Evolutionary conservation across 2,888 invertebrate species (phyloP), one percentile per base, ranked within the genome.

Genomic region (Reticulitermes lucifugus): DNA sequence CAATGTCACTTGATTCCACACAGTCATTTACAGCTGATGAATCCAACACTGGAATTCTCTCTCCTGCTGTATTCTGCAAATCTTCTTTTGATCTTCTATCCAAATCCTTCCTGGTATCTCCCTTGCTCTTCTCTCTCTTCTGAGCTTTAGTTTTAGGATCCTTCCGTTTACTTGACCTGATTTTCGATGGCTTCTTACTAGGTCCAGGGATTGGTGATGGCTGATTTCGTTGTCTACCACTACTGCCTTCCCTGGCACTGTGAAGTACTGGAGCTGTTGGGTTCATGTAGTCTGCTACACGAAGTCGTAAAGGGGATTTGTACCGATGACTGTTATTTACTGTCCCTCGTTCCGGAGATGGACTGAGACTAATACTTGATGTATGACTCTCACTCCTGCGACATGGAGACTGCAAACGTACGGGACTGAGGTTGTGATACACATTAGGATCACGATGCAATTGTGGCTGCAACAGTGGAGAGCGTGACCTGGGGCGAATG

Each of bases 351-450:
- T 86, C 86, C 21, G 86, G 86, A 21, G 86, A 86, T n/a, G 85
- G 85, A 60, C 86, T 86, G 51, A 86, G 77, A 21, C 86, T 86
- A 3, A 85, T 81, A 29, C 83, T 83, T 29, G 86, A 86, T 10
- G 83, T 55, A 35, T 55, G 59, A 65, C 77, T 83, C 25, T 29
- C 41, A 35, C 77, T 77, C 25, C 70, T 65, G 14, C 43, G 14
- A 25, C 18, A n/a, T 81, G 81, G 70, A 5, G 65, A 65, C n/a
- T n/a, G 18, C 7, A 46, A 43, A n/a, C n/a, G 81, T 65, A 59
- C 25, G 35, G 81, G 81, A 18, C 81, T 81, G 35, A 18, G 12
- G 46, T 29, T n/a, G 6, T 25, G 65, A 46, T 70, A 43, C 10
- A 60, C n/a, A 46, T 60, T 80, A 2, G 80, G 29, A 18, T 35